phyloP scores from a whole-genome alignment of 2,797 vertebrate species.

The Hemibagrus guttatus region DNA sequence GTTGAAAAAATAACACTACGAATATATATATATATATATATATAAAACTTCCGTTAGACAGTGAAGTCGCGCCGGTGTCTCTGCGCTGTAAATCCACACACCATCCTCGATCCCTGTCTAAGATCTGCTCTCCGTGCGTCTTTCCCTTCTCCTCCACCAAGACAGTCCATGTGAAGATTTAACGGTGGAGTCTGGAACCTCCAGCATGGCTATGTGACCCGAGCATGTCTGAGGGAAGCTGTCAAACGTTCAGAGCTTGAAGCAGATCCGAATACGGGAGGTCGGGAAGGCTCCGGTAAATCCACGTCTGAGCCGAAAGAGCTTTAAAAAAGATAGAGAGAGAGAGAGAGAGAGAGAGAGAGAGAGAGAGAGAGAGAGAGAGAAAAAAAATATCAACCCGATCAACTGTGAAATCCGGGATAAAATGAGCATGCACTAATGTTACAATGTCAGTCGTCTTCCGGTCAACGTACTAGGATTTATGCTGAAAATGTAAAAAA shows the following conservation, averaged over 20 bases:
- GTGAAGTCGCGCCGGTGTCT: conserved; percentile 63
- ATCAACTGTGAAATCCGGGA: conserved; percentile 37
- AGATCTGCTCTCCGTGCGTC: not conserved
- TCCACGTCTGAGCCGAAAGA: conserved; percentile 61
- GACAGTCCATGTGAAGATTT: conserved; percentile 57
- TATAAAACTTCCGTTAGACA: conserved; percentile 19
- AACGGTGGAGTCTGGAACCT: not conserved
- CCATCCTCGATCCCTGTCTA: conserved; percentile 68
- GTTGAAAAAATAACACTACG: not conserved
- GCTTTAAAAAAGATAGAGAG: too few relatives aligned
- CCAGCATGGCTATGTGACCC: conserved; percentile 55
- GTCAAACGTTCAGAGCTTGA: conserved; percentile 23
- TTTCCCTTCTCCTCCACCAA: conserved; percentile 56
- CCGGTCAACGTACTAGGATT: not conserved
- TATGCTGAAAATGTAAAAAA: not conserved
- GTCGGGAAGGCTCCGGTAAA: conserved; percentile 54
- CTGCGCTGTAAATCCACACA: conserved; percentile 79
- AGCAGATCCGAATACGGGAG: conserved; percentile 30
- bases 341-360: too few relatives aligned
- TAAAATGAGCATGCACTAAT: not conserved
- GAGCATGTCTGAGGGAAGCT: conserved; percentile 21
- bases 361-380: not conserved
- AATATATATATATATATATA: too few relatives aligned
- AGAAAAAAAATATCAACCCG: conserved; percentile 43
- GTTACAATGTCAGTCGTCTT: not conserved